These are phyloP conservation scores for Diadegma fenestrale DNA, from an alignment of 2,888 invertebrate genomes.

Conservation along the genomic window DNA sequence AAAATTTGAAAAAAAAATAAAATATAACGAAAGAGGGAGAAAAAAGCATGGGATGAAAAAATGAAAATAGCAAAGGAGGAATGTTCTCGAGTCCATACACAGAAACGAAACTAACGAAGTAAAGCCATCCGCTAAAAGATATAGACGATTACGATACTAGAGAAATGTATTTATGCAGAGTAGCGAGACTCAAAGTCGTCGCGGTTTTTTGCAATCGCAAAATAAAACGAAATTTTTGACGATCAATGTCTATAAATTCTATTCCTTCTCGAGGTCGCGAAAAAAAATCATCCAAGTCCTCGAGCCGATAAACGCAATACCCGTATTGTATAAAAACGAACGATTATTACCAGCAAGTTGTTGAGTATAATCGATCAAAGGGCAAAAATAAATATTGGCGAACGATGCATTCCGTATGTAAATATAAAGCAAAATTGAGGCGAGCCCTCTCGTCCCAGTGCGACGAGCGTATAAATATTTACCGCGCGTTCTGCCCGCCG, in stretches of 20 bases:
- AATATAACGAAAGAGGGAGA: too few relatives aligned
- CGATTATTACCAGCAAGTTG: constrained; percentile 39
- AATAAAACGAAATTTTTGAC: constrained; percentile 25
- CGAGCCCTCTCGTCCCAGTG: constrained; percentile 31
- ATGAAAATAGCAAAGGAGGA: constrained; percentile 10
- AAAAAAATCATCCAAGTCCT: too few relatives aligned
- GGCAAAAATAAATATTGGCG: constrained; percentile 12
- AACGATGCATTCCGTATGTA: constrained; percentile 57
- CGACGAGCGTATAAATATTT: constrained; percentile 51
- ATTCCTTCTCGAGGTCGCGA: constrained; percentile 36
- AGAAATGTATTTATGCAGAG: constrained; percentile 17
- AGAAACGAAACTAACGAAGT: constrained; percentile 71
- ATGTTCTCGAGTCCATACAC: constrained; percentile 54
- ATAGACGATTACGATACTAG: constrained; percentile 51
- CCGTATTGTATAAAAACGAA: constrained; percentile 27
- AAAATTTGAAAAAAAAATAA: too few relatives aligned
- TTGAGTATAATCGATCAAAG: constrained; percentile 19
- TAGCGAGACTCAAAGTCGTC: constrained; percentile 31
- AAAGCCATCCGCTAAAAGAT: constrained; percentile 70
- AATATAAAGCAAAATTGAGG: constrained; percentile 61
- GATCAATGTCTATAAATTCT: constrained; percentile 38
- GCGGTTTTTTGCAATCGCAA: constrained; percentile 18
- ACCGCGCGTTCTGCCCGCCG: constrained; percentile 32
- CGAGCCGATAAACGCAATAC: constrained; percentile 36
- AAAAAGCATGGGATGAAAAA: background rate